phyloP scores from a whole-genome alignment of 1,140 invertebrate species.

The Lineus longissimus region DNA sequence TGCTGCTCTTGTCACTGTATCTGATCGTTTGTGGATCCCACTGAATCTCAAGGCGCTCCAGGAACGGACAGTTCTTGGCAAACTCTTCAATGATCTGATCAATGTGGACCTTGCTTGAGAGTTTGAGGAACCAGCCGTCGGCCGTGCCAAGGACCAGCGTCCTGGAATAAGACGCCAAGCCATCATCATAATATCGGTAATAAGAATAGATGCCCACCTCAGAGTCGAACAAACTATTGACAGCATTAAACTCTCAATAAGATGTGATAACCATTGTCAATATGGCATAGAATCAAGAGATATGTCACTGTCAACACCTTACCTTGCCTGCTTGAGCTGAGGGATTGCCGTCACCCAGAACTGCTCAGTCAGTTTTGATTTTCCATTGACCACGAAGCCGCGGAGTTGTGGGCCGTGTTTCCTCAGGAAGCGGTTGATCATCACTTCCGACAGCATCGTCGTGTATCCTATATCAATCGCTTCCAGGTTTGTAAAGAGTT shows the following conservation, averaged over 20 bases:
- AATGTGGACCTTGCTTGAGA: slow-evolving; percentile 69
- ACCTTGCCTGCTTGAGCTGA: slow-evolving; percentile 86
- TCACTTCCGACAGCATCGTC: slow-evolving; percentile 91
- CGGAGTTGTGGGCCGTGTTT: slow-evolving; percentile 81
- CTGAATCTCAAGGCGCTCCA: slow-evolving; percentile 88
- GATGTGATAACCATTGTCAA: no score
- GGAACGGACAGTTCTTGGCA: slow-evolving; percentile 81
- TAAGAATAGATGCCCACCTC: no score
- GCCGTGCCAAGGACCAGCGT: slow-evolving; percentile 96
- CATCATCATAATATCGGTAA: no score
- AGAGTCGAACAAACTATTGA: no score
- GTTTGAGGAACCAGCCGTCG: slow-evolving; percentile 91
- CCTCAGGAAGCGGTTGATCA: slow-evolving; percentile 83
- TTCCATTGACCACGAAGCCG: slow-evolving; percentile 86
- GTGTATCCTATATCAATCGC: slow-evolving; percentile 91
- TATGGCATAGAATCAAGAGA: no score
- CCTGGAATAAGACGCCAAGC: slow-evolving; percentile 62
- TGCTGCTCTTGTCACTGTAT: slow-evolving; percentile 98
- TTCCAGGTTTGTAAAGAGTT: slow-evolving; percentile 78
- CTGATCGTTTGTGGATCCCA: slow-evolving; percentile 98
- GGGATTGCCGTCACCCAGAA: slow-evolving; percentile 91
- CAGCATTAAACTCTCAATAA: no score
- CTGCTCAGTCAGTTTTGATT: slow-evolving; percentile 96
- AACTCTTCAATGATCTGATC: slow-evolving; percentile 98
- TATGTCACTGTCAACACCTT: no score